Conservation (phyloP, 2,888 invertebrate genomes). For the Caenorhabditis sp. region DNA sequence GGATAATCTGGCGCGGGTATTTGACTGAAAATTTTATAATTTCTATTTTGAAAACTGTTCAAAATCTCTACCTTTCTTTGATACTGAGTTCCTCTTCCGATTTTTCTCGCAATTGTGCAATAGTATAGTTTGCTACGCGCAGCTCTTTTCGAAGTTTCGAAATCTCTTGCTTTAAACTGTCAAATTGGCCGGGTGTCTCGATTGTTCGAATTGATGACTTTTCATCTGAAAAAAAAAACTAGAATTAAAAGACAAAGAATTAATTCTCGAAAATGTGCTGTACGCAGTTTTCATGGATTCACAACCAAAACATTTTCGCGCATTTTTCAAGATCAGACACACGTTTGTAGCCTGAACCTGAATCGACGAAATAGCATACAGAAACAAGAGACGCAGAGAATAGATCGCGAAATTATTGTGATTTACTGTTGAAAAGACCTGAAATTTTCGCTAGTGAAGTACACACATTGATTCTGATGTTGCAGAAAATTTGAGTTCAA, state of each 20-base stretch:
- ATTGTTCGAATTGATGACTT: slow-evolving; percentile 20
- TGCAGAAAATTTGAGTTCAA: no score
- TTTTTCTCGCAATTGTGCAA: slow-evolving; percentile 35
- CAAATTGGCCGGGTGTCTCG: slow-evolving; percentile 17
- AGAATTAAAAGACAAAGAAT: no score
- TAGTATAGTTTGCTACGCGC: slow-evolving; percentile 35
- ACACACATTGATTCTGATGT: no score
- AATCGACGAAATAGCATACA: no score
- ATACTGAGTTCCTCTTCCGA: slow-evolving; percentile 26
- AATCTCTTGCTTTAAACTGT: slow-evolving; percentile 34
- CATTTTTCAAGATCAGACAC: no score
- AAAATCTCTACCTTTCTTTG: slow-evolving; percentile 38
- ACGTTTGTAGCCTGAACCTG: no score
- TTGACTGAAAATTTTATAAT: slow-evolving; percentile 16
- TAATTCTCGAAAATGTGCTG: background rate
- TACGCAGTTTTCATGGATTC: no score
- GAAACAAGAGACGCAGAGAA: no score
- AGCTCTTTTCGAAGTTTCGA: slow-evolving; percentile 40
- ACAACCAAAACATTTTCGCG: no score
- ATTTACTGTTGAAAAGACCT: no score
- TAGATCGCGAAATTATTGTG: no score
- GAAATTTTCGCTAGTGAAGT: no score
- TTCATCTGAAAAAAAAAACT: slow-evolving; percentile 21
- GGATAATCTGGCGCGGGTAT: slow-evolving; percentile 56
- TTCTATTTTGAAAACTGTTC: background rate